Conservation (phyloP, 2,888 invertebrate species). For the Lithosia quadra region DNA sequence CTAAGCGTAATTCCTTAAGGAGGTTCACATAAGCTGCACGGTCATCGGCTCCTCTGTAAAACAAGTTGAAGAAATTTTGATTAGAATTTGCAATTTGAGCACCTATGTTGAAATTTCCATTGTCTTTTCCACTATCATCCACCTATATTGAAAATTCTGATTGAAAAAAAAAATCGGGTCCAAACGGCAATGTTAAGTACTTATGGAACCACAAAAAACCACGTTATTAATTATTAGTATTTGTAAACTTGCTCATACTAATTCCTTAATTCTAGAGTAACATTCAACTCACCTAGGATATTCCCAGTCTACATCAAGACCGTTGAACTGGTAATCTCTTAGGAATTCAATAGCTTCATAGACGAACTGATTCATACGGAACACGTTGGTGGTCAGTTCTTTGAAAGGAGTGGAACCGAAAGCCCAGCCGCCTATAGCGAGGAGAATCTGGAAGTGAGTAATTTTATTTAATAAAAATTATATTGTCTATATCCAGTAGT, state of each 20-base stretch:
- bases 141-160: too few relatives aligned
- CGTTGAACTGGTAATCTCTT: conserved; percentile 96
- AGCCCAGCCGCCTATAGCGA: conserved; percentile 98
- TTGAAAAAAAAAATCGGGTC: too few relatives aligned
- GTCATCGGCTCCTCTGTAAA: conserved; percentile 93
- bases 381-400: conserved; percentile 95
- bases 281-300: conserved; percentile 89
- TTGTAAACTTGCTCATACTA: too few relatives aligned
- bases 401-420: conserved; percentile 98
- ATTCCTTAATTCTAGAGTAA: too few relatives aligned
- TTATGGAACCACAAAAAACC: too few relatives aligned
- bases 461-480: not conserved
- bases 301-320: conserved; percentile 97
- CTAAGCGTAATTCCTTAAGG: conserved; percentile 94
- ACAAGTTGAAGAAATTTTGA: not conserved
- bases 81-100: not conserved
- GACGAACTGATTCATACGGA: conserved; percentile 98
- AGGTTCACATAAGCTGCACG: conserved; percentile 94
- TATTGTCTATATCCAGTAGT: too few relatives aligned
- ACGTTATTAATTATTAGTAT: too few relatives aligned
- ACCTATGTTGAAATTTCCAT: too few relatives aligned
- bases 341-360: conserved; percentile 98
- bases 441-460: conserved; percentile 86
- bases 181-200: too few relatives aligned
- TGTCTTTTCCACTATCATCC: too few relatives aligned